Conservation (phyloP, 2,888 invertebrate species). For the Acronicta alni region DNA sequence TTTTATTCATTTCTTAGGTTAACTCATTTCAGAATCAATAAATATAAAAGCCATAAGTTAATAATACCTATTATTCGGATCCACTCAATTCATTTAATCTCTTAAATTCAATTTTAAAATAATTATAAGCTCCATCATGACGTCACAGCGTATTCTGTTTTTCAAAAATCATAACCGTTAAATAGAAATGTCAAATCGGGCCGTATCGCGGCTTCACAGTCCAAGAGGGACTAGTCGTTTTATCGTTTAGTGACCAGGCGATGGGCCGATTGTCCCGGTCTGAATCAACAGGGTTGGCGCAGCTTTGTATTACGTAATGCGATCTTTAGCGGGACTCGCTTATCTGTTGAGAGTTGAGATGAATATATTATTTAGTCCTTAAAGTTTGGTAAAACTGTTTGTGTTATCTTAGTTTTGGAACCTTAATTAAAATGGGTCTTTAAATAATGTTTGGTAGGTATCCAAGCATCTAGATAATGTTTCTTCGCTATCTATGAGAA, state of each 20-base stretch:
- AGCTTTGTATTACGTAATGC: constrained; percentile 51
- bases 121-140: constrained; percentile 18
- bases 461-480: not conserved
- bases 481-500: not conserved
- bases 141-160: constrained; percentile 27
- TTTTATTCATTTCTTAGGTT: too few species aligned
- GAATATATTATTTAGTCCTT: constrained; percentile 38
- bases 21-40: too few species aligned
- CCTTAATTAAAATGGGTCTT: constrained; percentile 5
- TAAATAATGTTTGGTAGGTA: not conserved
- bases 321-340: constrained; percentile 30
- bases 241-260: constrained; percentile 55
- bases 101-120: constrained; percentile 24
- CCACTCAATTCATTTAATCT: not conserved
- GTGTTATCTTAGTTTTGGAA: constrained; percentile 14
- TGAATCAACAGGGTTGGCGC: constrained; percentile 58
- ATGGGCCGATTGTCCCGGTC: constrained; percentile 52
- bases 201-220: constrained; percentile 47
- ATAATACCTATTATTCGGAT: too few species aligned
- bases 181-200: constrained; percentile 49
- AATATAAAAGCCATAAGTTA: too few species aligned
- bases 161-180: constrained; percentile 54
- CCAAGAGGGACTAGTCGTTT: constrained; percentile 47
- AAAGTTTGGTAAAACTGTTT: constrained; percentile 23
- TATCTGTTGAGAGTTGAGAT: constrained; percentile 37